A percentile compares a stretch with the other conserved stretches of the same genome.
Conservation (phyloP, 1,140 invertebrate genomes). For the Chionoecetes opilio region DNA sequence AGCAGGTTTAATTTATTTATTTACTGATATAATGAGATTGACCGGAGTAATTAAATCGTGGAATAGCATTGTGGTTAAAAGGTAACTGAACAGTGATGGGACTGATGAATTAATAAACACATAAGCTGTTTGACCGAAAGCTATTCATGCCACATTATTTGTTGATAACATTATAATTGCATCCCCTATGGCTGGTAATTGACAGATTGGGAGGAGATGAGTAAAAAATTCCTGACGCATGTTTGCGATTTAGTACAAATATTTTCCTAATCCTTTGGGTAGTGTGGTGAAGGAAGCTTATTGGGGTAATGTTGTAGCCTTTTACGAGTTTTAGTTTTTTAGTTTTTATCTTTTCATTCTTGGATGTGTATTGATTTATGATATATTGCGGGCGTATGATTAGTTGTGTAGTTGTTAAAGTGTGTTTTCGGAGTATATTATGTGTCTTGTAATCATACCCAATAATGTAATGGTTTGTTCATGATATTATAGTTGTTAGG, state of each 20-base stretch:
- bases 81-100: conserved; percentile 18
- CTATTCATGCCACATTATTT: conserved; percentile 30
- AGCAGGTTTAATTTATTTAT: conserved; percentile 31
- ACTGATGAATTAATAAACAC: conserved; percentile 12
- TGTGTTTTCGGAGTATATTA: too few species aligned
- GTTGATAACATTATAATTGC: conserved; percentile 30
- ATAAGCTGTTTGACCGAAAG: conserved; percentile 29
- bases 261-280: not conserved
- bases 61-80: conserved; percentile 30
- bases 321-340: too few species aligned
- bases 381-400: too few species aligned
- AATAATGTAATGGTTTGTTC: too few species aligned
- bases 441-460: too few species aligned
- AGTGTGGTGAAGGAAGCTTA: too few species aligned
- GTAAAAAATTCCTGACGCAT: conserved; percentile 12
- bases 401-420: too few species aligned
- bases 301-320: too few species aligned
- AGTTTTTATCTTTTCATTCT: too few species aligned
- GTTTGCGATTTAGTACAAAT: not conserved
- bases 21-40: conserved; percentile 30
- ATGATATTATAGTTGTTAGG: too few species aligned
- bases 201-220: conserved; percentile 46
- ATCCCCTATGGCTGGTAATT: not conserved
- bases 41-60: not conserved
- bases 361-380: too few species aligned